Evolutionary conservation across 2,888 invertebrate species (phyloP).

Genomic region (Plutella xylostella): DNA sequence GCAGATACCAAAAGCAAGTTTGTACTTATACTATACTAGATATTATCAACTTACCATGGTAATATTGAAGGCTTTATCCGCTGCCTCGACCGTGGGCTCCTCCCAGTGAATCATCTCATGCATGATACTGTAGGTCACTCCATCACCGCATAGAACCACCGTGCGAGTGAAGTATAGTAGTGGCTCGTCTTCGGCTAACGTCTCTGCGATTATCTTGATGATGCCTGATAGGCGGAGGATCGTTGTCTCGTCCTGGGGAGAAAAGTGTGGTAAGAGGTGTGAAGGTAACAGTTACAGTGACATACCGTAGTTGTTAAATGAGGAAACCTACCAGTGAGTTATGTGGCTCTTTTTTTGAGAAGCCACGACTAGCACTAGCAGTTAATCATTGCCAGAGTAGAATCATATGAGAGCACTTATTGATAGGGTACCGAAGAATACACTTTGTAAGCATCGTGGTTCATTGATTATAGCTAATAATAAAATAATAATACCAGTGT

Average conservation of each 20-base stretch:
- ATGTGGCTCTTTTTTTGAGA: not conserved
- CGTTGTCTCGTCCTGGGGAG: slow-evolving; percentile 40
- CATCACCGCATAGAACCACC: slow-evolving; percentile 60
- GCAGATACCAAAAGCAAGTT: too few species aligned
- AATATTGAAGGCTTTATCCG: slow-evolving; percentile 33
- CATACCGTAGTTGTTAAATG: not conserved
- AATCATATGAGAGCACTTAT: too few species aligned
- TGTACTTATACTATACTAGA: too few species aligned
- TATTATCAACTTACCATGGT: slow-evolving; percentile 46
- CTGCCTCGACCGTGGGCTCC: slow-evolving; percentile 49
- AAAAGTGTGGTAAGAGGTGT: too few species aligned
- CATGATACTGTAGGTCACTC: slow-evolving; percentile 69
- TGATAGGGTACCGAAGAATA: too few species aligned
- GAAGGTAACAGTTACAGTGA: not conserved
- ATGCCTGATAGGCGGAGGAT: slow-evolving; percentile 75
- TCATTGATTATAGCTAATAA: too few species aligned
- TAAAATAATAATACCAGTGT: too few species aligned
- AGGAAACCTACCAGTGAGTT: not conserved
- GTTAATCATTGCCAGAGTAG: too few species aligned
- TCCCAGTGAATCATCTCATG: slow-evolving; percentile 77
- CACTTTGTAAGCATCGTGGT: too few species aligned
- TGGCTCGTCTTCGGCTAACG: slow-evolving; percentile 56
- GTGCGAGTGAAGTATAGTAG: slow-evolving; percentile 69
- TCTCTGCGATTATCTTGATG: slow-evolving; percentile 68
- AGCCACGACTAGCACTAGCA: too few species aligned